These are phyloP conservation scores for Desmophyllum pertusum DNA, from an alignment of 92 coral and sea anemone species.

Conservation along the genomic window DNA sequence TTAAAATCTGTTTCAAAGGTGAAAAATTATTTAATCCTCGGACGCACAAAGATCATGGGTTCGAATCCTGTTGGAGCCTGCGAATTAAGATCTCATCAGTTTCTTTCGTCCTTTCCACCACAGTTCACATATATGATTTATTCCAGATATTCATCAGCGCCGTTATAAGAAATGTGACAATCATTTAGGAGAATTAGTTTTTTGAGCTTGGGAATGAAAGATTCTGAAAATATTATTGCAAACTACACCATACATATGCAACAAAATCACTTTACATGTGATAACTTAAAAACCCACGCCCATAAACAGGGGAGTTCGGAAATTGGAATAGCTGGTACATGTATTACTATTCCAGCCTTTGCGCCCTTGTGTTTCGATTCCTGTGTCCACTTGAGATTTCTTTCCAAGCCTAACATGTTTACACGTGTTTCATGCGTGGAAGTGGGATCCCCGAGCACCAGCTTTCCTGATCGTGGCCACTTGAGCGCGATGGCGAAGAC, in stretches of 20 bases:
- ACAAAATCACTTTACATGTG: slow-evolving; percentile 46
- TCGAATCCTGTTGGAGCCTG: too few species aligned
- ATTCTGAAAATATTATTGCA: too few species aligned
- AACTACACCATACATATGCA: not conserved
- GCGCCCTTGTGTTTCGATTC: slow-evolving; percentile 19
- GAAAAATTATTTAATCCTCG: too few species aligned
- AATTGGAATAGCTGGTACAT: slow-evolving; percentile 73
- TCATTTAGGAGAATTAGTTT: too few species aligned
- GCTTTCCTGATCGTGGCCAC: slow-evolving; percentile 71
- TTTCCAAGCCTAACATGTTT: slow-evolving; percentile 69
- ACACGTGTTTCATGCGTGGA: slow-evolving; percentile 60
- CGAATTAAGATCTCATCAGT: too few species aligned
- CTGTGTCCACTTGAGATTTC: slow-evolving; percentile 58
- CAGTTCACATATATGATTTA: too few species aligned
- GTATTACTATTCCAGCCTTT: slow-evolving; percentile 65
- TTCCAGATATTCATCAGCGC: too few species aligned
- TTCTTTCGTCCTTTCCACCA: too few species aligned
- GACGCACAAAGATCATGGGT: too few species aligned
- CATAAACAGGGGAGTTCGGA: slow-evolving; percentile 79
- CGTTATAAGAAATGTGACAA: too few species aligned
- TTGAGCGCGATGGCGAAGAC: slow-evolving; percentile 81
- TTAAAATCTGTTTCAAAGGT: too few species aligned
- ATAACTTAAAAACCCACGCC: slow-evolving; percentile 93
- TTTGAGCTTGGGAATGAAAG: not conserved
- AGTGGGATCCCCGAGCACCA: slow-evolving; percentile 58